Conservation (phyloP, 2,888 invertebrate genomes). For the Hirtodrosophila duncani region DNA sequence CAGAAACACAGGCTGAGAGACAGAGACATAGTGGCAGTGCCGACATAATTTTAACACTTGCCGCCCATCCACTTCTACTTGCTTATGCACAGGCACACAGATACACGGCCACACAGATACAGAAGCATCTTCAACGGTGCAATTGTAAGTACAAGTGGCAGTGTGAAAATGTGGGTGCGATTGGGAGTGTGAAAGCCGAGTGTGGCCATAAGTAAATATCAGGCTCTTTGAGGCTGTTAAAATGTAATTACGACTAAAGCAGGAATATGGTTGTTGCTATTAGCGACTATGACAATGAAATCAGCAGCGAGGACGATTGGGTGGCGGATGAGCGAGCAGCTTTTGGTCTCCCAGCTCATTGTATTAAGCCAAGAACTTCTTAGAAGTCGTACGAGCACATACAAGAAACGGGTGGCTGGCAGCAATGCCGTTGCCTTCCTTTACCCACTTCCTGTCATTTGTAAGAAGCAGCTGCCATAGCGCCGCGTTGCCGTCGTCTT, state of each 20-base stretch:
- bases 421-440: too few relatives aligned
- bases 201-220: constrained; percentile 57
- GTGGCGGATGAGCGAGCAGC: background rate
- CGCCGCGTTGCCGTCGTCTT: too few relatives aligned
- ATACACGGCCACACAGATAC: background rate
- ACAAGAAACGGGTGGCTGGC: constrained; percentile 7
- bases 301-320: constrained; percentile 28
- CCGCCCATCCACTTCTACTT: constrained; percentile 23
- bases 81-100: constrained; percentile 46
- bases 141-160: constrained; percentile 26
- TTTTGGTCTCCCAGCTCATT: constrained; percentile 18
- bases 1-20: constrained; percentile 1
- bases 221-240: constrained; percentile 64
- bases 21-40: constrained; percentile 17
- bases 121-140: background rate
- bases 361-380: constrained; percentile 46
- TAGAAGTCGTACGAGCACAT: constrained; percentile 25
- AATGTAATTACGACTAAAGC: constrained; percentile 69
- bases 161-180: constrained; percentile 10
- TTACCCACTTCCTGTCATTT: constrained; percentile 55
- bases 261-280: constrained; percentile 60
- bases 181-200: constrained; percentile 14
- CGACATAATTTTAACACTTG: constrained; percentile 56
- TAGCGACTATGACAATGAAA: constrained; percentile 71
- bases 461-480: too few relatives aligned